A percentile compares a stretch with the other conserved stretches of the same genome.
phyloP scores from a whole-genome alignment of 2,888 invertebrate species.

The Euplexia lucipara region DNA sequence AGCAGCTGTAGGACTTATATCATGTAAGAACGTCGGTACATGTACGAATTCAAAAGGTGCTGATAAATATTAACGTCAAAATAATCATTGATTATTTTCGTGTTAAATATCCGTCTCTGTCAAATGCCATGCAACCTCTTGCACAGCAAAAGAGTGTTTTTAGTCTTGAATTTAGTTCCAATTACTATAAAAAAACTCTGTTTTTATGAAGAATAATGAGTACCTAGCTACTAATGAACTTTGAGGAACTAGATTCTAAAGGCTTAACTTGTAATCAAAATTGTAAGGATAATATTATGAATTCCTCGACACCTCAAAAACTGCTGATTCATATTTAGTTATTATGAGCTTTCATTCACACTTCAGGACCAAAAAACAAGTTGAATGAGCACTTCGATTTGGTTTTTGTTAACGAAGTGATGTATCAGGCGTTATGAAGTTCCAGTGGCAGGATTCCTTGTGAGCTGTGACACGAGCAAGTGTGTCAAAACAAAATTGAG shows the following conservation, averaged over 20 bases:
- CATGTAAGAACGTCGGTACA: constrained; percentile 46
- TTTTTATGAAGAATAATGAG: constrained; percentile 24
- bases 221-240: constrained; percentile 12
- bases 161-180: constrained; percentile 1
- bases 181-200: constrained; percentile 8
- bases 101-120: neutral
- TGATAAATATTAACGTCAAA: constrained; percentile 24
- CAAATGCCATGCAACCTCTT: neutral
- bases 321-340: constrained; percentile 78
- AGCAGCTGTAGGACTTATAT: constrained; percentile 78
- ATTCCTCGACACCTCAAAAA: constrained; percentile 57
- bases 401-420: constrained; percentile 72
- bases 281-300: constrained; percentile 55
- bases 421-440: constrained; percentile 62
- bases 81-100: constrained; percentile 10
- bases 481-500: constrained; percentile 90
- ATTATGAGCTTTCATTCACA: constrained; percentile 79
- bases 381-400: constrained; percentile 78
- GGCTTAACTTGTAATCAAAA: constrained; percentile 38
- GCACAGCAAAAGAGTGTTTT: neutral
- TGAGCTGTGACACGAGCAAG: constrained; percentile 80
- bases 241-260: constrained; percentile 8
- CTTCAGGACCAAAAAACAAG: constrained; percentile 68
- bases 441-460: constrained; percentile 74
- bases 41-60: constrained; percentile 32